Evolutionary conservation across 2,797 vertebrate genomes (phyloP), one percentile per base, ranked within the genome.

Genomic region (Macropus fuliginosus): DNA sequence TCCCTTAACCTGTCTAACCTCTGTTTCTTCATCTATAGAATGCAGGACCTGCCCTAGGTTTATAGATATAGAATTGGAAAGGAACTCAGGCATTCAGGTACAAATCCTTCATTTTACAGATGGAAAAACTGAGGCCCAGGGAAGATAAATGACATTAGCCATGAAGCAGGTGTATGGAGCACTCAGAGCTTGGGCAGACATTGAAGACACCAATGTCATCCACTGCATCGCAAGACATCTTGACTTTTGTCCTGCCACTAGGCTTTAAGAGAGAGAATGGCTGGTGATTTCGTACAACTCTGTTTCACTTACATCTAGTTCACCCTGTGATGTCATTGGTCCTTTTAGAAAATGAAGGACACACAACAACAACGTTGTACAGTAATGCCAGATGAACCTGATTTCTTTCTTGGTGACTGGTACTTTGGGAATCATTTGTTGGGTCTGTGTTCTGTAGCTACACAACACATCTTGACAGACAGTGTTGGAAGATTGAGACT

Each of bases 11-110:
- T 93, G 66, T 3, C 5, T 6, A 56, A 28, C 62, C 54, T 96
- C n/a, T 27, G 54, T 3, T 59, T 94, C 16, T 18, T 92, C 24
- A 93, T 92, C 56, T 92, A 10, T 89, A 93, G 54, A 96, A 90
- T n/a, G 34, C 24, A 11, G 21, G 40, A 28, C 16, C 8, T 81
- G 6, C 66, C n/a, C 18, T 81, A 14, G 16, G 16, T 31, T 81
- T n/a, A 81, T 24, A 81, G 18, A 81, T 46, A 21, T 81, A 46
- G 66, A 24, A 46, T 40, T 81, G 66, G n/a, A 81, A 81, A 18
- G 66, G 2, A 81, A 46, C 16, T 74, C n/a, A 74, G 66, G 31
- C 59, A 4, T 34, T 66, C 4, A 11, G 21, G 3, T 46, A 40
- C 24, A 87, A 87, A 46, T 27, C 8, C 3, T 1, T 50, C 9